These are phyloP conservation scores for Andrena chrysosceles DNA, from an alignment of 2,888 invertebrate genomes.

Conservation along the genomic window DNA sequence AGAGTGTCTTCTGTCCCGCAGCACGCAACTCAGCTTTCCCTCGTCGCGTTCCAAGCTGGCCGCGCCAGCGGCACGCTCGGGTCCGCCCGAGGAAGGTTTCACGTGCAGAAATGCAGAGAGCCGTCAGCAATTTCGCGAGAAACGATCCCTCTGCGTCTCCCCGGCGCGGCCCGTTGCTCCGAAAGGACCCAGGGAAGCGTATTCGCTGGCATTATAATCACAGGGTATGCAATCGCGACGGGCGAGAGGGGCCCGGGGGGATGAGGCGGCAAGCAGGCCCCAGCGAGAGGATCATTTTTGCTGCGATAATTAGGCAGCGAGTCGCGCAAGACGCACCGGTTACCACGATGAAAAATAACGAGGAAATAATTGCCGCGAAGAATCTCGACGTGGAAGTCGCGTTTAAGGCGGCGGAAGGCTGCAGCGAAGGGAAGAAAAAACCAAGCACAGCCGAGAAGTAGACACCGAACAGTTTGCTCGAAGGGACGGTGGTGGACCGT, in stretches of 20 bases:
- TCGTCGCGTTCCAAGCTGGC: slow-evolving; percentile 39
- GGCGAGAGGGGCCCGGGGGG: slow-evolving; percentile 5
- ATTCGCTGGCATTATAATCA: slow-evolving; percentile 76
- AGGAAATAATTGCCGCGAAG: slow-evolving; percentile 81
- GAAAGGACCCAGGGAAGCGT: slow-evolving; percentile 47
- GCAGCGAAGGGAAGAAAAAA: not conserved
- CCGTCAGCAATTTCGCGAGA: slow-evolving; percentile 83
- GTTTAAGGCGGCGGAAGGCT: slow-evolving; percentile 14
- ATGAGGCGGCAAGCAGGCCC: slow-evolving; percentile 6
- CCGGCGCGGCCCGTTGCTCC: slow-evolving; percentile 20
- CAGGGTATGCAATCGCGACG: slow-evolving; percentile 70
- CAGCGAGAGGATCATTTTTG: slow-evolving; percentile 78
- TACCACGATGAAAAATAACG: slow-evolving; percentile 80
- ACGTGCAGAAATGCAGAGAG: slow-evolving; percentile 82
- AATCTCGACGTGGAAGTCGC: slow-evolving; percentile 22
- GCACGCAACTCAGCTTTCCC: slow-evolving; percentile 59
- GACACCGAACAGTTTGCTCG: not conserved
- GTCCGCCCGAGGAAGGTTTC: slow-evolving; percentile 72
- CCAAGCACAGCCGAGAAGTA: not conserved
- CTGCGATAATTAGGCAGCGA: slow-evolving; percentile 82
- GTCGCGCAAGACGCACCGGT: slow-evolving; percentile 74
- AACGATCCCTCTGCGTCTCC: slow-evolving; percentile 72
- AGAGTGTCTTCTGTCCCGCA: slow-evolving; percentile 43
- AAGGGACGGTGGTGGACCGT: slow-evolving; percentile 21
- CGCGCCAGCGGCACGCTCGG: slow-evolving; percentile 46